A percentile compares a stretch with the other conserved stretches of the same genome.
Evolutionary conservation across 2,113 vertebrate species (phyloP).

Genomic region (Murina feae): DNA sequence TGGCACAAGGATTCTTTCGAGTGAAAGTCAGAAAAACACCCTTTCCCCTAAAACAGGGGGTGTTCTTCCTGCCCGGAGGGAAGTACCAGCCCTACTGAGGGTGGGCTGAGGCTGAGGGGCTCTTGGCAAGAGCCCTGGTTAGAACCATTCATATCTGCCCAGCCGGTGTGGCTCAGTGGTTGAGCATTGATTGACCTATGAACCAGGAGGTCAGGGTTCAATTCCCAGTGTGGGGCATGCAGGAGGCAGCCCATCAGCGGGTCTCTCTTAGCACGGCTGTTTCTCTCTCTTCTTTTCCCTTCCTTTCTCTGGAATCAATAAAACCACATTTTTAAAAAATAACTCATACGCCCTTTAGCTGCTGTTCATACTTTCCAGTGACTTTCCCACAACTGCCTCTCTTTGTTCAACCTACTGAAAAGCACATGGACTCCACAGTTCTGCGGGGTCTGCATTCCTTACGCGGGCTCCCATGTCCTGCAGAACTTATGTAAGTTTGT

Average conservation of each 20-base stretch:
- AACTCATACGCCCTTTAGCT: neutral
- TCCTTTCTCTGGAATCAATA: too few relatives aligned
- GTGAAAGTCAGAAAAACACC: neutral
- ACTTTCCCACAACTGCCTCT: neutral
- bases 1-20: neutral
- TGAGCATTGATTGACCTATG: too few relatives aligned
- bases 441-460: neutral
- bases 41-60: neutral
- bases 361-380: neutral
- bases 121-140: neutral
- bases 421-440: neutral
- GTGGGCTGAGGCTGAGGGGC: neutral
- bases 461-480: neutral
- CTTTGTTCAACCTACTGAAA: neutral
- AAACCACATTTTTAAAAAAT: neutral
- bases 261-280: too few relatives aligned
- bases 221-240: too few relatives aligned
- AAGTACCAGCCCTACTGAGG: neutral
- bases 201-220: too few relatives aligned
- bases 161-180: too few relatives aligned
- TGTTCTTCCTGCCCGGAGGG: too few relatives aligned
- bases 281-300: too few relatives aligned
- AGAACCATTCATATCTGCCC: too few relatives aligned
- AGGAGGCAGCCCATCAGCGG: too few relatives aligned
- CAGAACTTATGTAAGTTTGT: neutral